Evolutionary conservation across 2,797 vertebrate genomes (phyloP).

Genomic region (Neosilurus hyrtlii): DNA sequence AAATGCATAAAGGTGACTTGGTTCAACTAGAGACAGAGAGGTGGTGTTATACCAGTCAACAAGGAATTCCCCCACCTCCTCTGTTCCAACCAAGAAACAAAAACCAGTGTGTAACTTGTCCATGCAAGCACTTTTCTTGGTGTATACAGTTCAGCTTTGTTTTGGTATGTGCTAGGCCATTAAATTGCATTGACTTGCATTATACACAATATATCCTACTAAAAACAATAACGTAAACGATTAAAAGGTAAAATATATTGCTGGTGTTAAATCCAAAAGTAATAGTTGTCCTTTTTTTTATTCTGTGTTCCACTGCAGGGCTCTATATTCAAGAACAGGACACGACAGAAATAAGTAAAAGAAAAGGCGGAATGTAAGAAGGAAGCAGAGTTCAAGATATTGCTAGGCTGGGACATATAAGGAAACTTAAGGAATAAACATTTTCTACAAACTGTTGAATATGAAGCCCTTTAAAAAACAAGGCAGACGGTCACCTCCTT

Average conservation of each 20-base stretch:
- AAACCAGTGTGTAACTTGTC: constrained; percentile 70
- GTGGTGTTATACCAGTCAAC: constrained; percentile 68
- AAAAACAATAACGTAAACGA: background rate
- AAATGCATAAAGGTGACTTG: constrained; percentile 66
- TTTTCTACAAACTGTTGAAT: constrained; percentile 58
- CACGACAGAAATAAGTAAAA: constrained; percentile 54
- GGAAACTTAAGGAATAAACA: constrained; percentile 63
- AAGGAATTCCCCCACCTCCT: constrained; percentile 81
- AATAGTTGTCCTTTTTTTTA: constrained; percentile 55
- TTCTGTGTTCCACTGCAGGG: constrained; percentile 52
- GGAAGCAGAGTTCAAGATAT: constrained; percentile 53
- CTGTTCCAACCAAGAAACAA: constrained; percentile 67
- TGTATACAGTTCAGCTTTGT: constrained; percentile 66
- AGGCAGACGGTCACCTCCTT: constrained; percentile 77
- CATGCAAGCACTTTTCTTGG: constrained; percentile 70
- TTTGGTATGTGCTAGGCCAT: constrained; percentile 49
- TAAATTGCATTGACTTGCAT: constrained; percentile 48
- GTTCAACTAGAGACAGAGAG: constrained; percentile 47
- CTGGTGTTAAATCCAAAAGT: constrained; percentile 48
- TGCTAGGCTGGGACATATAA: constrained; percentile 52
- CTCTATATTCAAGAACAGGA: constrained; percentile 44
- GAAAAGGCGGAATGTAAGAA: constrained; percentile 54
- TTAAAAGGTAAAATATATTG: background rate
- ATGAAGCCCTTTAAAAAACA: constrained; percentile 90
- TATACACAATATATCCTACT: constrained; percentile 37